phyloP scores from a whole-genome alignment of 2,797 vertebrate genomes.

The Sebastes iracundus region DNA sequence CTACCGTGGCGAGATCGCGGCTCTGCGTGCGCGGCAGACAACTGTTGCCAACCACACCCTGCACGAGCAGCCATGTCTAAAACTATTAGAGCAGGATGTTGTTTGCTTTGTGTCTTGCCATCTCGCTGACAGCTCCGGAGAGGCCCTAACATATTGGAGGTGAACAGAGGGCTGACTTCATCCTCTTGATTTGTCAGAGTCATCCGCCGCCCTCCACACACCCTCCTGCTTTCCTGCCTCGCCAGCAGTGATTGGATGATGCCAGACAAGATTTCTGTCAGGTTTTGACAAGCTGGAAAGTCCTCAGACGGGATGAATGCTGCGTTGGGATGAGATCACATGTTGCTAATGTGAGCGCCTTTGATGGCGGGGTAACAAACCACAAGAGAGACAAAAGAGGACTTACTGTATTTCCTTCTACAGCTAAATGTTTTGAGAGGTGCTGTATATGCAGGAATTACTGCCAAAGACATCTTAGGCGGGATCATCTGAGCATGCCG shows the following conservation, averaged over 20 bases:
- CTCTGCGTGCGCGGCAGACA: conserved; percentile 53
- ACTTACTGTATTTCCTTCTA: conserved; percentile 21
- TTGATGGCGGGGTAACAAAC: conserved; percentile 43
- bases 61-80: conserved; percentile 55
- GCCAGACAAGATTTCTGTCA: conserved; percentile 48
- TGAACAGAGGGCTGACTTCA: conserved; percentile 69
- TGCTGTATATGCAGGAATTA: conserved; percentile 18
- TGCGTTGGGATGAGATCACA: conserved; percentile 55
- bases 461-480: conserved; percentile 26
- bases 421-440: conserved; percentile 32
- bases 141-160: conserved; percentile 41
- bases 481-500: conserved; percentile 17
- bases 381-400: conserved; percentile 52
- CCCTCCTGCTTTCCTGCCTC: conserved; percentile 9
- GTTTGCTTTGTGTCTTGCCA: conserved; percentile 57
- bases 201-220: conserved; percentile 19
- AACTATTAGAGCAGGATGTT: conserved; percentile 64
- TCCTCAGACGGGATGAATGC: conserved; percentile 35
- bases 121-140: conserved; percentile 65
- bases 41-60: conserved; percentile 71
- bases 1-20: conserved; percentile 56
- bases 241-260: conserved; percentile 41
- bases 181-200: conserved; percentile 55
- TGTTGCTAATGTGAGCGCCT: conserved; percentile 27
- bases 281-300: conserved; percentile 73